These are phyloP conservation scores for Adelphocoris suturalis DNA, from an alignment of 2,888 invertebrate genomes.

Conservation along the genomic window DNA sequence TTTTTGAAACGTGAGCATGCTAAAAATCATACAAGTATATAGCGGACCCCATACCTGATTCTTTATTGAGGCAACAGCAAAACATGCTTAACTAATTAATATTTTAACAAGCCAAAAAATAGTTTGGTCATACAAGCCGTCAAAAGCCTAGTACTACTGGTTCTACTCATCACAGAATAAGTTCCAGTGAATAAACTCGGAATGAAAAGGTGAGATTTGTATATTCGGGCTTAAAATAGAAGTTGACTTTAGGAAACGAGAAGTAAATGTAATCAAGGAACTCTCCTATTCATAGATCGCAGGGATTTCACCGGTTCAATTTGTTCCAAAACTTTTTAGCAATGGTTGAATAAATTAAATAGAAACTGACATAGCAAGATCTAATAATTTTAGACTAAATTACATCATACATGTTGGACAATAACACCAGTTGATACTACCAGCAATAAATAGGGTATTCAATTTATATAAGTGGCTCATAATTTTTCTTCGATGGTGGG, in stretches of 20 bases:
- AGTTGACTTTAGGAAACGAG: not conserved
- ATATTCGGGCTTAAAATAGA: constrained; percentile 13
- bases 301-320: not conserved
- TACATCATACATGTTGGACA: too few relatives aligned
- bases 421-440: too few relatives aligned
- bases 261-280: not conserved
- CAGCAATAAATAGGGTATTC: too few relatives aligned
- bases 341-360: too few relatives aligned
- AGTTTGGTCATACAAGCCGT: not conserved
- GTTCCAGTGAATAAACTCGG: not conserved
- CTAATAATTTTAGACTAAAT: too few relatives aligned
- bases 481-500: too few relatives aligned
- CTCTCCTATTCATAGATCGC: not conserved
- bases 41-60: not conserved
- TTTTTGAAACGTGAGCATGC: not conserved
- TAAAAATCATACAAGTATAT: not conserved
- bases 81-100: not conserved
- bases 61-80: not conserved
- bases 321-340: too few relatives aligned
- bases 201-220: not conserved
- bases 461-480: too few relatives aligned
- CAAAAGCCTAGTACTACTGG: not conserved
- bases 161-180: not conserved
- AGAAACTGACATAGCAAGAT: too few relatives aligned
- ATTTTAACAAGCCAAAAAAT: not conserved